Evolutionary conservation across 2,797 vertebrate genomes (phyloP).

Genomic region (Podarcis siculus): DNA sequence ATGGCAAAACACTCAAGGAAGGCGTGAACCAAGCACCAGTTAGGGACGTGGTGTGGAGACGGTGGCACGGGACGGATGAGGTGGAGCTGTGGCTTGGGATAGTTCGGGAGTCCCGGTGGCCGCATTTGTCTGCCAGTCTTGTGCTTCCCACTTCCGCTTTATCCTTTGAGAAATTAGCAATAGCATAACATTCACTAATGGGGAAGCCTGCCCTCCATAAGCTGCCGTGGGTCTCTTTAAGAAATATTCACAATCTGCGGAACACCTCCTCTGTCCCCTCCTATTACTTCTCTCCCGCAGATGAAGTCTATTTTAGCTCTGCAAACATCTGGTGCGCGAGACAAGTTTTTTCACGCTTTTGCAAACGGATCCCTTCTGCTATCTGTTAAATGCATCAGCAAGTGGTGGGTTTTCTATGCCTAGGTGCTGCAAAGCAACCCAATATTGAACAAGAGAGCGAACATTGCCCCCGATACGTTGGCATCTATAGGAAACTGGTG

Average conservation of each 20-base stretch:
- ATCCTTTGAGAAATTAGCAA: neutral
- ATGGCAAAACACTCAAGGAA: too few relatives aligned
- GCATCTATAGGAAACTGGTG: neutral
- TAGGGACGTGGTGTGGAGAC: too few relatives aligned
- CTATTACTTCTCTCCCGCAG: neutral
- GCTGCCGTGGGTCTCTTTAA: neutral
- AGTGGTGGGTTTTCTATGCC: neutral
- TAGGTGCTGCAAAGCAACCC: neutral
- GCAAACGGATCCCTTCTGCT: neutral
- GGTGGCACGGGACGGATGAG: too few relatives aligned
- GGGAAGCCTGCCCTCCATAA: neutral
- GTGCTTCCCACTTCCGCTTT: too few relatives aligned
- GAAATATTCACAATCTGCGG: neutral
- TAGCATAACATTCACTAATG: neutral
- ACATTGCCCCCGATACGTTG: neutral
- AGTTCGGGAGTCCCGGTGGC: too few relatives aligned
- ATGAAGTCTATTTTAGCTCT: neutral
- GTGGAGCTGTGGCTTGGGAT: too few relatives aligned
- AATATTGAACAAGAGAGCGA: neutral
- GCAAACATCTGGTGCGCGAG: neutral
- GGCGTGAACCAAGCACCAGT: too few relatives aligned
- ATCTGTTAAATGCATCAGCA: neutral
- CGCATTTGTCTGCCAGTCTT: too few relatives aligned
- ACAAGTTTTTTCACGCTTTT: neutral
- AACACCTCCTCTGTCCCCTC: neutral